A percentile compares a stretch with the other conserved stretches of the same genome.
Evolutionary conservation across 2,888 invertebrate species (phyloP).

Genomic region (Drosophila incognita): DNA sequence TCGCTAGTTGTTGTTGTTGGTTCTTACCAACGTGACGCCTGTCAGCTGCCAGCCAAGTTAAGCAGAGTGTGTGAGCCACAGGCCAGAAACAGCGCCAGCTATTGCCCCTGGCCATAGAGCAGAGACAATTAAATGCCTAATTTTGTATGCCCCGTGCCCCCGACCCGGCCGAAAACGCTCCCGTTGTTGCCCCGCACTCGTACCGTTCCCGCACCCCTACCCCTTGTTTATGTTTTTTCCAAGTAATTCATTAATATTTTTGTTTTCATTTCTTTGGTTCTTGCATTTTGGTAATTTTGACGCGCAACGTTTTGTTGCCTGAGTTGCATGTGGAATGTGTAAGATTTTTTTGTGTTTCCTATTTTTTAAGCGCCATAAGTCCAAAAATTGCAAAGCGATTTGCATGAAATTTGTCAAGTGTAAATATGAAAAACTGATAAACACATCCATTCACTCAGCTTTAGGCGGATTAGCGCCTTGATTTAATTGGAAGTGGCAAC

Average conservation of each 20-base stretch:
- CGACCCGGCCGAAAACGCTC: conserved; percentile 15
- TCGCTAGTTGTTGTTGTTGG: conserved; percentile 45
- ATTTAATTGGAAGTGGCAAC: conserved; percentile 1
- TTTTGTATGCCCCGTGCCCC: conserved; percentile 66
- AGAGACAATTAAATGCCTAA: conserved; percentile 81
- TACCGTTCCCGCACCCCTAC: conserved; percentile 20
- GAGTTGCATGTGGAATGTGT: conserved; percentile 70
- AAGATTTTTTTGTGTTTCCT: background rate
- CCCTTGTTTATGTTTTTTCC: conserved; percentile 78
- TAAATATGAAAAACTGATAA: background rate
- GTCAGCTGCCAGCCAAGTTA: conserved; percentile 70
- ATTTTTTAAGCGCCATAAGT: background rate
- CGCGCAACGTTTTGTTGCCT: conserved; percentile 70
- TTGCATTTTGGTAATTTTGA: conserved; percentile 77
- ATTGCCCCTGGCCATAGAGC: conserved; percentile 34
- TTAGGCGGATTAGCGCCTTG: background rate
- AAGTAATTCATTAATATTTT: conserved; percentile 85
- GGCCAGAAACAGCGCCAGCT: conserved; percentile 18
- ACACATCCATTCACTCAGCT: background rate
- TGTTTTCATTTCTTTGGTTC: conserved; percentile 35
- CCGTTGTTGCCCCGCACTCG: conserved; percentile 1
- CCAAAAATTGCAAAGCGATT: conserved; percentile 12
- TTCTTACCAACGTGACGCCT: conserved; percentile 77
- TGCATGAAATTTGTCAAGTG: conserved; percentile 13
- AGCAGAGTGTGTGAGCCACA: conserved; percentile 33